These are phyloP conservation scores for Apomyelois bistriatella DNA, from an alignment of 2,888 invertebrate species.

Conservation along the genomic window DNA sequence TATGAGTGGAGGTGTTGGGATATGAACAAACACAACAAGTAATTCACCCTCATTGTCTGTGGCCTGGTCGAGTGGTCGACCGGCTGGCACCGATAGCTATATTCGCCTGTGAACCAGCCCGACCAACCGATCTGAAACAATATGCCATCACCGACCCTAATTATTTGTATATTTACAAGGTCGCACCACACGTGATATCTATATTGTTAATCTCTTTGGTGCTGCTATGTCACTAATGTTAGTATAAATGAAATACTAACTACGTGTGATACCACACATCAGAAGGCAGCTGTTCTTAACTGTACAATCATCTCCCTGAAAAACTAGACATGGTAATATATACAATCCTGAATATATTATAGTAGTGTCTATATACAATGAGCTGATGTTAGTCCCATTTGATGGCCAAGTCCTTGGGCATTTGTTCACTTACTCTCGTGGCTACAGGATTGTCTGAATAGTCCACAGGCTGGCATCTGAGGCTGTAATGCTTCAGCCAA, in stretches of 20 bases:
- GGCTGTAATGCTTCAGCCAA: slow-evolving; percentile 94
- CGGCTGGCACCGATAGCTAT: slow-evolving; percentile 97
- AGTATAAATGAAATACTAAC: slow-evolving; percentile 14
- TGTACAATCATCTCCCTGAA: slow-evolving; percentile 24
- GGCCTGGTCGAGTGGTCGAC: slow-evolving; percentile 96
- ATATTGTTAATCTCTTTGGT: neutral
- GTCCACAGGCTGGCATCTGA: slow-evolving; percentile 95
- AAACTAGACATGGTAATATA: slow-evolving; percentile 32
- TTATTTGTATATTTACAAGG: slow-evolving; percentile 41
- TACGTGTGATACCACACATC: neutral
- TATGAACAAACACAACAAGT: slow-evolving; percentile 41
- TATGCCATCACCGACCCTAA: slow-evolving; percentile 69
- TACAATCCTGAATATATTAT: slow-evolving; percentile 43
- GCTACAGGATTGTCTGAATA: slow-evolving; percentile 89
- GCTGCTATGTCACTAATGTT: slow-evolving; percentile 1
- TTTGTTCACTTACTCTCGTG: slow-evolving; percentile 86
- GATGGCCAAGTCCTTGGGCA: slow-evolving; percentile 33
- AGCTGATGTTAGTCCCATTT: slow-evolving; percentile 52
- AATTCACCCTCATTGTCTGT: slow-evolving; percentile 94
- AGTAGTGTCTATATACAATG: slow-evolving; percentile 67
- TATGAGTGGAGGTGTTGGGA: slow-evolving; percentile 24
- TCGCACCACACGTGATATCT: neutral
- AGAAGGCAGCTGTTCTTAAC: neutral
- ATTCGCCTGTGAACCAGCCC: slow-evolving; percentile 97
- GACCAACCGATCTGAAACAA: slow-evolving; percentile 91